These are phyloP conservation scores for Uria lomvia DNA, from an alignment of 2,113 vertebrate species.

Conservation along the genomic window DNA sequence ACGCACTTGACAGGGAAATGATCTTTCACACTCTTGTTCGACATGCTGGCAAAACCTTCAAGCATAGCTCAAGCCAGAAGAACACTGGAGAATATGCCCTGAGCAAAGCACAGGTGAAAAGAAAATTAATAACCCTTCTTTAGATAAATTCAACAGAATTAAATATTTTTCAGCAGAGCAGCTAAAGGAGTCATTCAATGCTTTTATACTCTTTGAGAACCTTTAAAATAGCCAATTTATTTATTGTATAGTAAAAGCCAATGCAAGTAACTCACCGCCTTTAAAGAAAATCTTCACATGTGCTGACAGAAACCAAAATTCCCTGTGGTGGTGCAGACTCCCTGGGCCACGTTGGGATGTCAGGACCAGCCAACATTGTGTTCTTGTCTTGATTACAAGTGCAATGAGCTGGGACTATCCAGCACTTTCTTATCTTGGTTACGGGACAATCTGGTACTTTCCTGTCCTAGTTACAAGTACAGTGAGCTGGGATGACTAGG, in stretches of 20 bases:
- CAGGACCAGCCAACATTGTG: neutral
- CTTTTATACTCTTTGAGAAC: neutral
- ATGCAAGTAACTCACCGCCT: neutral
- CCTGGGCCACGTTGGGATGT: neutral
- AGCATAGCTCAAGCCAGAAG: neutral
- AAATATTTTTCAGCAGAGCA: neutral
- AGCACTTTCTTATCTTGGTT: neutral
- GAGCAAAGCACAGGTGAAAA: neutral
- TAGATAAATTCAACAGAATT: neutral
- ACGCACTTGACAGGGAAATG: neutral
- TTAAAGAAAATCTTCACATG: neutral
- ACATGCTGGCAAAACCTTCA: neutral
- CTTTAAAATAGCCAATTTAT: neutral
- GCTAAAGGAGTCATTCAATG: neutral
- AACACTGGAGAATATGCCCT: neutral
- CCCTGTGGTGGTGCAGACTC: neutral
- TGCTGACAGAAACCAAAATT: neutral
- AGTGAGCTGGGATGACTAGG: neutral
- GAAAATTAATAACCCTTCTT: neutral
- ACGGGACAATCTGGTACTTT: neutral
- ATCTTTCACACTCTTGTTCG: neutral
- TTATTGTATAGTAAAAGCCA: neutral
- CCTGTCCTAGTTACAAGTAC: neutral
- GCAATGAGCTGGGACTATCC: neutral
- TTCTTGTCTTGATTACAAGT: neutral